A percentile compares a stretch with the other conserved stretches of the same genome.
Conservation (phyloP, 2,888 invertebrate genomes). For the Litoditis marina region DNA sequence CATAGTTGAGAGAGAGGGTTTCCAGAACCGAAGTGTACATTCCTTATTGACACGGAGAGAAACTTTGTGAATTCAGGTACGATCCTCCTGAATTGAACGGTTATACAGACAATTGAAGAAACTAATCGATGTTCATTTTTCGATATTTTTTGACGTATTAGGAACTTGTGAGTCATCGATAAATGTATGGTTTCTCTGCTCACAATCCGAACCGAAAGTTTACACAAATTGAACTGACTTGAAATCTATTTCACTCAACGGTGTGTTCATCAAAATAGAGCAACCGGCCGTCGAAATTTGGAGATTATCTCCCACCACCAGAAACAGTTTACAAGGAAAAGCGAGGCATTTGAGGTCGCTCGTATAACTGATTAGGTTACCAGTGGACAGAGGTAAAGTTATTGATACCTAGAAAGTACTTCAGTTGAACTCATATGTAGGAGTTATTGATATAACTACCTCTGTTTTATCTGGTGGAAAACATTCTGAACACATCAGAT, state of each 20-base stretch:
- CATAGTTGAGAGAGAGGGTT: slow-evolving; percentile 29
- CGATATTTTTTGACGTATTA: slow-evolving; percentile 11
- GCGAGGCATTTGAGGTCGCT: background rate
- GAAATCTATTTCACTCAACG: slow-evolving; percentile 2
- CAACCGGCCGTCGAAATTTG: slow-evolving; percentile 2
- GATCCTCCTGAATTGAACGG: no score
- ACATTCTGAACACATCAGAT: no score
- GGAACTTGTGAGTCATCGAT: no score
- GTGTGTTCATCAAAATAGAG: slow-evolving; percentile 1
- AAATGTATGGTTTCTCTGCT: no score
- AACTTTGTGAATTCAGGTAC: no score
- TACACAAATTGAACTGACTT: background rate
- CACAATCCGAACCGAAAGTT: no score
- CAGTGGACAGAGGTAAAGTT: background rate
- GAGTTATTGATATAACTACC: no score
- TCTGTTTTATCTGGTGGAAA: no score
- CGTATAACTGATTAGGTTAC: background rate
- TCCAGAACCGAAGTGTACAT: slow-evolving; percentile 31
- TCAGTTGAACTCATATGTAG: no score
- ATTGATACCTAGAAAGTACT: slow-evolving; percentile 1
- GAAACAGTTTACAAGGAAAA: slow-evolving; percentile 6
- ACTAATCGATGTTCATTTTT: no score
- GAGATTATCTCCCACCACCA: slow-evolving; percentile 3
- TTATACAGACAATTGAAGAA: no score
- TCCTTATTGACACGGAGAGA: no score